Evolutionary conservation across 2,113 vertebrate species (phyloP).

Genomic region (Felis catus): F.catus_Fca126_mat1.0 CM031416.1:120813001-120813500

Average conservation of each 20-base stretch:
- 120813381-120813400: conserved; percentile 9
- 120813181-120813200: conserved; percentile 40
- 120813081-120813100: background rate
- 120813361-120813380: background rate
- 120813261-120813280: conserved; percentile 53
- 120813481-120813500: background rate
- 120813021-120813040: conserved; percentile 10
- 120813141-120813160: conserved; percentile 60
- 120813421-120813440: background rate
- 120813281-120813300: conserved; percentile 70
- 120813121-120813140: conserved; percentile 51
- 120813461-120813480: background rate
- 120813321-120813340: conserved; percentile 15
- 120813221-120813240: conserved; percentile 42
- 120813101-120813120: background rate
- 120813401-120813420: background rate
- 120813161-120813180: conserved; percentile 51
- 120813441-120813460: background rate
- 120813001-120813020: background rate
- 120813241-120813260: background rate
- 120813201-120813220: conserved; percentile 53
- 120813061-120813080: background rate
- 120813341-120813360: background rate
- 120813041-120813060: conserved; percentile 34
- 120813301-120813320: conserved; percentile 42